Base-by-base conservation (phyloP, 2,797 vertebrate genomes). In the Erithacus rubecula region DNA sequence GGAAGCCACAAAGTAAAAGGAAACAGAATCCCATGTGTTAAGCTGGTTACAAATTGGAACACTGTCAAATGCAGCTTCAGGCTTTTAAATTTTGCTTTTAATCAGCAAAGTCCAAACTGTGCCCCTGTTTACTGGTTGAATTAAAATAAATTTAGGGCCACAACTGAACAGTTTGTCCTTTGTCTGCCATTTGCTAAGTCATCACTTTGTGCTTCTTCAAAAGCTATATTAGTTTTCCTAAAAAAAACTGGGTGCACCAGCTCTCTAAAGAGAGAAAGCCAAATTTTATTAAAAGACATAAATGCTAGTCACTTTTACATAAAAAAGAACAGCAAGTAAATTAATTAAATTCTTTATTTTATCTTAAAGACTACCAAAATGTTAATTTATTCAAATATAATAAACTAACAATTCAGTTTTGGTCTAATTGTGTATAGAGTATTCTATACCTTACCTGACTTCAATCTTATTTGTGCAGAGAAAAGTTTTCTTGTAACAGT, bases 81-180 rank as follows among this genome's bases (percentile, higher is more conserved):
- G 17, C 21, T 94, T 96, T 90, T 89, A 30, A 79, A 94, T 95
- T 96, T 52, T 94, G 72, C 39, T 93, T 95, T 97, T 93, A 85
- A 91, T 91, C 95, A 93, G 81, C 60, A 80, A 94, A 94, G 64
- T 79, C 87, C 83, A 63, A 13, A 26, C 83, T 87, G 51, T 43
- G 60, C 44, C 84, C 41, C 55, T 95, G 58, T 94, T 91, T 94
- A 94, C 53, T 89, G 62, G 79, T 51, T 71, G 80, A 87, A 94
- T 75, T 68, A 58, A 96, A 96, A 93, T 19, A 79, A 88, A 90
- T 74, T 81, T 78, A 92, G 85, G 69, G 69, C 94, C 80, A 62
- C 6, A 18, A 81, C 47, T 69, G 56, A 93, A 95, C 43, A 88
- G 36, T 69, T 82, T 93, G 76, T 83, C 81, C 69, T 91, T 88